Base-by-base conservation (phyloP, 2,888 invertebrate genomes). In the Melanchra persicariae region DNA sequence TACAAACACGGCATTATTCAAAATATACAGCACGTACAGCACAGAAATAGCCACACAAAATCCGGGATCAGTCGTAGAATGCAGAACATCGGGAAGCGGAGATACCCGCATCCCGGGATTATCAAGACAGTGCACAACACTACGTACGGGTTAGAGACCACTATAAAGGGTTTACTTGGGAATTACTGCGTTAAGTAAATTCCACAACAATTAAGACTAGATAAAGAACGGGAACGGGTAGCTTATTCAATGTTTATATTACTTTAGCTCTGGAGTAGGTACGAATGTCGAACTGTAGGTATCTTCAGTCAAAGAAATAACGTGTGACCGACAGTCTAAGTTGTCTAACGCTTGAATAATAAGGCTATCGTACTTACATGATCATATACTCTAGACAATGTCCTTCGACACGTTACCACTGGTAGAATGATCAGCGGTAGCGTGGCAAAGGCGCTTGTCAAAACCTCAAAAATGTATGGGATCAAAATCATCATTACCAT, bases 181-280 rank as follows among this genome's bases (percentile, higher is more conserved):
- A 70, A 83, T 84, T 78, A 83, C 68, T 54, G 54, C 45, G 72
- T 67, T 80, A 82, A 82, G 79, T 72, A 77, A 82, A 85, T 85
- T 78, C 74, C 79, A 73, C 61, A 75, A 70, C 55, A 64, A 65
- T 47, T 81, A 78, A 70, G 60, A 43, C 30, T 40, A 65, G 57
- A 73, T 78, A 75, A 78, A 78, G 69, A 75, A 81, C n/a, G 58
- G 61, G 51, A n/a, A n/a, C n/a, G n/a, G n/a, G 15, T 49, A 54
- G 65, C 51, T 72, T 63, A 70, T 78, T 71, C 24, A 58, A 69
- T 71, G 59, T 63, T 73, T 79, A 79, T 65, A 52, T 61, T 70
- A 70, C 43, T 77, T 63, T 73, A 49, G 6, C 30, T 49, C 49
- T 52, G 19, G 19, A 47, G 30, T 37, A 45, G 30, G n/a, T 54